phyloP scores from a whole-genome alignment of 1,140 invertebrate species.

The Caligus rogercresseyi region DNA sequence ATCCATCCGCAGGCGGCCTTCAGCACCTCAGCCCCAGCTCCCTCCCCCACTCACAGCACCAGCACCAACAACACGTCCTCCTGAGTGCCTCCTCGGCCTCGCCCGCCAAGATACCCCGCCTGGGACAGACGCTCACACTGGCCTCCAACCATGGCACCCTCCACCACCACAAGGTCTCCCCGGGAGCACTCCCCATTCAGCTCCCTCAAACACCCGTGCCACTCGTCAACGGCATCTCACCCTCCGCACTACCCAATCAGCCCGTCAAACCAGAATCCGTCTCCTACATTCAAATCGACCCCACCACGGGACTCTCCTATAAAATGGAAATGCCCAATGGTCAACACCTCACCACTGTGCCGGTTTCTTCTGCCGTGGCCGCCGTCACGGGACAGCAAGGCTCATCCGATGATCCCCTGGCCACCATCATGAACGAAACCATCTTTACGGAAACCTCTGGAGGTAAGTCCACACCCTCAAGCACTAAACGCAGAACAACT shows the following conservation, averaged over 20 bases:
- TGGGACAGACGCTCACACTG: not conserved
- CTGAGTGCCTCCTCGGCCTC: no score
- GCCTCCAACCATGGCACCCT: not conserved
- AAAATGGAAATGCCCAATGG: conserved; percentile 12
- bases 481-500: no score
- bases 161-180: no score
- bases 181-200: not conserved
- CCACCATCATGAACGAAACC: conserved; percentile 20
- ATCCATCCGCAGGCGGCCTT: not conserved
- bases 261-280: not conserved
- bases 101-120: not conserved
- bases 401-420: conserved; percentile 8
- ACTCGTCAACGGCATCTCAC: not conserved
- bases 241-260: not conserved
- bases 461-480: no score
- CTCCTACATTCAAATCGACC: conserved; percentile 4
- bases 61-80: not conserved
- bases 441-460: conserved; percentile 17
- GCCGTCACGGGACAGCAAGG: not conserved
- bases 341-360: not conserved
- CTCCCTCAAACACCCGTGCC: not conserved
- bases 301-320: conserved; percentile 2
- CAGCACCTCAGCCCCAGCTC: not conserved
- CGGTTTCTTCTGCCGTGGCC: not conserved
- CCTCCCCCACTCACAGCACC: no score